Evolutionary conservation across 2,113 vertebrate species (phyloP), one percentile per base, ranked within the genome.

Genomic region (Verasper variegatus): DNA sequence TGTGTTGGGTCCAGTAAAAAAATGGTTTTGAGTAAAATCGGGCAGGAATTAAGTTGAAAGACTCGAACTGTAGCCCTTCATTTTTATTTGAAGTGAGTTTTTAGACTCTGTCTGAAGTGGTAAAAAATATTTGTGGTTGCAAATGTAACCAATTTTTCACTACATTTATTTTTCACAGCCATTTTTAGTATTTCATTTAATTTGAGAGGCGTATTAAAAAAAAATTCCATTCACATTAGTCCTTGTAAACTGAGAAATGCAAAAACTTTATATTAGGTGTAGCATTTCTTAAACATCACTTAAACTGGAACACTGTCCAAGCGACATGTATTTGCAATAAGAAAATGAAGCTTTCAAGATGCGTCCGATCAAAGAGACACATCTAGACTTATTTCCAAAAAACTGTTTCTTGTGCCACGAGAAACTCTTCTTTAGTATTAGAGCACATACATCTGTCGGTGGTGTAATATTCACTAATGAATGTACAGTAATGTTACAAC

Each of bases 1-100:
- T 26, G 71, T 90, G 61, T 79, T 73, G 87, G 90, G 88, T 91
- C 84, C 69, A 82, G 49, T 42, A 35, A 17, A 35, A 17, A 47
- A 47, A 60, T 7, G 31, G 31, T 31, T 31, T 73, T 69, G 54
- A 60, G 40, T 71, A 26, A 54, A 72, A 68, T 60, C 2, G 0
- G 26, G 24, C 45, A 15, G 31, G 47, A 73, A 59, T 6, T 45
- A 40, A 78, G 21, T 65, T 58, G 27, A 70, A 9, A 2, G 56
- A 55, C 58, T 60, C 57, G 56, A 63, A 51, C 8, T 7, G 24
- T 52, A 78, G 71, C 64, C 76, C 4, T 54, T 26, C 5, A 37
- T 8, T 15, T 2, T 55, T 10, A 35, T 45, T 59, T 68, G 58
- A 3, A 64, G 60, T 54, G 60, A 42, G 64, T 69, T 68, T 66